Evolutionary conservation across 2,888 invertebrate genomes (phyloP), one percentile per base, ranked within the genome.

Genomic region (Hemaris fuciformis): DNA sequence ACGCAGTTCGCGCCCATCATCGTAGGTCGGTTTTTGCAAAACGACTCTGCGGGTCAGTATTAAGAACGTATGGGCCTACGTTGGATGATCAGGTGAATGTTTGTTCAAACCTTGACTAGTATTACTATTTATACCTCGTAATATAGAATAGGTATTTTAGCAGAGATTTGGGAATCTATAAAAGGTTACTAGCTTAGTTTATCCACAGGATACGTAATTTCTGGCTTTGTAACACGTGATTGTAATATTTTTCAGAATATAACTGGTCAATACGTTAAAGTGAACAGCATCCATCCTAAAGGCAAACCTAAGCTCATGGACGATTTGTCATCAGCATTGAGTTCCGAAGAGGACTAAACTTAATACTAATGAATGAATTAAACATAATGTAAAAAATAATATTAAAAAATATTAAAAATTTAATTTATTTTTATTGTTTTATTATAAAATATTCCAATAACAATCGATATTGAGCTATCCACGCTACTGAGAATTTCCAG

Each of bases 181-280:
- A n/a, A n/a, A n/a, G n/a, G n/a, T n/a, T n/a, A n/a, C n/a, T n/a
- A n/a, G n/a, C n/a, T n/a, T n/a, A n/a, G n/a, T n/a, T n/a, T n/a
- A n/a, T n/a, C n/a, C n/a, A n/a, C n/a, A n/a, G n/a, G n/a, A n/a
- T n/a, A n/a, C n/a, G n/a, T n/a, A n/a, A n/a, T n/a, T n/a, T n/a
- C n/a, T n/a, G n/a, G n/a, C n/a, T n/a, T n/a, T n/a, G n/a, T n/a
- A n/a, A n/a, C n/a, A 0, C 3, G 3, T n/a, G 23, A 8, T 4
- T 8, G 20, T 22, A 59, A 60, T 58, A 64, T 57, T 57, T 82
- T 86, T 58, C 86, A 90, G 90, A 89, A 89, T 62, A 73, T 83
- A 5, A 89, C 81, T 3, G 88, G 87, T 0, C 89, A 89, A 60
- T 79, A 88, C 57, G 75, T 89, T 20, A 88, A 87, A 67, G 79